Percentiles rank a stretch among this genome's conserved stretches.
These are phyloP conservation scores for Monoplex corrugatus DNA, from an alignment of 2,888 invertebrate species.

Conservation along the genomic window DNA sequence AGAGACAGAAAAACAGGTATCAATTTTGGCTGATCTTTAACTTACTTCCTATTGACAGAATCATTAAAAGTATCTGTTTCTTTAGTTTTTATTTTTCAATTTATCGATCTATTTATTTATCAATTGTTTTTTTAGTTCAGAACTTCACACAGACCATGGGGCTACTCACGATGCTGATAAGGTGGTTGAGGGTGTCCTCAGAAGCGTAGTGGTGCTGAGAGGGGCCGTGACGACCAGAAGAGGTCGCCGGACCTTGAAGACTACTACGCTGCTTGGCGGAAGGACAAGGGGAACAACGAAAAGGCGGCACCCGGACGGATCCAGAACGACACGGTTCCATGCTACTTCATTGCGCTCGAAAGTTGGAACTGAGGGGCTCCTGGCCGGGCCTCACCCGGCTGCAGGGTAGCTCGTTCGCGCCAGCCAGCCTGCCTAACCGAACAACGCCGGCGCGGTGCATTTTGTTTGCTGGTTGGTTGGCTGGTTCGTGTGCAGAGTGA, in stretches of 20 bases:
- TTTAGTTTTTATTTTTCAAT: neutral
- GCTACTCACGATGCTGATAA: slow-evolving; percentile 48
- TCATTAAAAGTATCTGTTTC: neutral
- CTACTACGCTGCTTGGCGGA: slow-evolving; percentile 43
- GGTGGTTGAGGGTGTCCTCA: slow-evolving; percentile 48
- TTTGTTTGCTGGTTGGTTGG: neutral
- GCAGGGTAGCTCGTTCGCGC: slow-evolving; percentile 42
- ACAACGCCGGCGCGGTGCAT: neutral
- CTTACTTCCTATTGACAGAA: neutral
- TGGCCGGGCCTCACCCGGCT: slow-evolving; percentile 39
- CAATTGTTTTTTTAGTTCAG: neutral
- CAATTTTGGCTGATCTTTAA: neutral
- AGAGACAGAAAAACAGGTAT: neutral
- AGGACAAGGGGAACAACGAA: slow-evolving; percentile 13
- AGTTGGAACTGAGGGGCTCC: slow-evolving; percentile 50
- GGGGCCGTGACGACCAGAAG: neutral
- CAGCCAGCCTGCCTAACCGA: slow-evolving; percentile 47
- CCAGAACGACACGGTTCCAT: slow-evolving; percentile 64
- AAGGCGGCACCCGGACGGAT: slow-evolving; percentile 55
- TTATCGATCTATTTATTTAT: neutral
- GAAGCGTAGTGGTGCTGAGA: neutral
- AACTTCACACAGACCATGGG: neutral
- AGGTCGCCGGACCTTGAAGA: neutral
- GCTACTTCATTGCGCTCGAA: slow-evolving; percentile 48
- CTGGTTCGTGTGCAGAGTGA: neutral